Evolutionary conservation across 1,140 invertebrate species (phyloP).

Genomic region (Eupristina koningsbergeri): DNA sequence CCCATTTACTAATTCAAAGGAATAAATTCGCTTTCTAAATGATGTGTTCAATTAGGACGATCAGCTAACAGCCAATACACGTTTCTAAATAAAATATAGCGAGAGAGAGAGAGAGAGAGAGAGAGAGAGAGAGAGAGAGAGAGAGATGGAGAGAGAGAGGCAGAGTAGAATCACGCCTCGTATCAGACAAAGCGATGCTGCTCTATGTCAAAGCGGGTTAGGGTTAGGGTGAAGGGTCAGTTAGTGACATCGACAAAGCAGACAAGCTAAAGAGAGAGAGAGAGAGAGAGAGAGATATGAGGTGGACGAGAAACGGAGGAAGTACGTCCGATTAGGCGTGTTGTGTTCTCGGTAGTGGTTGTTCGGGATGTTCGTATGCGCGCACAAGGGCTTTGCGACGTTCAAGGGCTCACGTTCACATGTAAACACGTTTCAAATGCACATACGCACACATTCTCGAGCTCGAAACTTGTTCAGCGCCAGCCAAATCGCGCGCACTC

Average conservation of each 20-base stretch:
- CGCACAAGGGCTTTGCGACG: slow-evolving; percentile 17
- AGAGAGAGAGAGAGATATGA: background rate
- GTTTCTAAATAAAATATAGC: slow-evolving; percentile 6
- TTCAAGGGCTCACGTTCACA: background rate
- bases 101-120: background rate
- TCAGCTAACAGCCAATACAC: slow-evolving; percentile 3
- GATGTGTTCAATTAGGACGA: slow-evolving; percentile 13
- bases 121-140: background rate
- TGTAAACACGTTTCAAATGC: background rate
- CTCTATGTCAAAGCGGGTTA: background rate
- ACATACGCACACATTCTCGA: background rate
- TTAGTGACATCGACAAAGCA: slow-evolving; percentile 19
- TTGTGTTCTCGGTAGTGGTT: slow-evolving; percentile 18
- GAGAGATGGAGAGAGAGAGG: background rate
- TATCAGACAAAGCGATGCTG: slow-evolving; percentile 6
- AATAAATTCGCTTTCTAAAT: background rate
- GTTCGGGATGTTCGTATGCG: slow-evolving; percentile 6
- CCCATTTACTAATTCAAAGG: background rate
- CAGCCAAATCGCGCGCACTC: background rate
- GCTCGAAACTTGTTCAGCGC: background rate
- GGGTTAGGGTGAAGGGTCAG: slow-evolving; percentile 20
- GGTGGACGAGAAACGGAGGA: background rate
- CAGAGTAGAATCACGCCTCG: background rate
- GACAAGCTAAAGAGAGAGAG: slow-evolving; percentile 23
- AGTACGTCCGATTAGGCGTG: slow-evolving; percentile 21